Base-by-base conservation (phyloP, 2,113 vertebrate genomes). In the Colinus virginianus region DNA sequence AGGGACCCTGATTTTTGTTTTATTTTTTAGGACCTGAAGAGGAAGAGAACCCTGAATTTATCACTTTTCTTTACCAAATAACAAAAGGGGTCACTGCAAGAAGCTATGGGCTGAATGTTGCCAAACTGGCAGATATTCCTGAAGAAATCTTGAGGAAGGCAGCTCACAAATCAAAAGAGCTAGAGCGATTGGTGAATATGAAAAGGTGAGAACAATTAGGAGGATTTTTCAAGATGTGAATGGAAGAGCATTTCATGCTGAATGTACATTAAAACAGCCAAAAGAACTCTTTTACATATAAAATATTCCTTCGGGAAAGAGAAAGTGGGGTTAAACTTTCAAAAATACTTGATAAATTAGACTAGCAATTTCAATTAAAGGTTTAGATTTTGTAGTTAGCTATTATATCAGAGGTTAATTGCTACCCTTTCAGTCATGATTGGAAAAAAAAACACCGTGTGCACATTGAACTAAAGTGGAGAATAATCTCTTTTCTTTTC, bases 1-100 rank as follows among this genome's bases (percentile, higher is more conserved):
- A 90, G 34, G 19, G 49, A 4, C 1, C 69, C 34, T 88, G 1
- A 55, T 56, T 84, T 84, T 83, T 13, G 0, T 62, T 77, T 62
- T 45, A 3, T 78, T 84, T 68, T 91, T 12, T 63, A 98, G 98
- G 81, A 25, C 68, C 59, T 77, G 84, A 97, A 86, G 95, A 84
- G 79, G 98, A 98, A 63, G 95, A 97, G 85, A 97, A 96, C 70
- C 98, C 98, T 51, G 98, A 99, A 95, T 99, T 98, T 96, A 98
- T 99, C 95, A 99, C 99, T 78, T 99, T 99, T 92, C 98, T 99
- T 87, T 99, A 99, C 97, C 98, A 99, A 97, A 97, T 99, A 96
- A 99, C 98, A n/a, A 98, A 98, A 98, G 99, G 98, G 88, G 97
- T 98, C 75, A 99, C 99, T 32, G 98, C 97, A 66, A 98, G 98